These are phyloP conservation scores for Philopedon plagiatum DNA, from an alignment of 2,888 invertebrate genomes.

Conservation along the genomic window DNA sequence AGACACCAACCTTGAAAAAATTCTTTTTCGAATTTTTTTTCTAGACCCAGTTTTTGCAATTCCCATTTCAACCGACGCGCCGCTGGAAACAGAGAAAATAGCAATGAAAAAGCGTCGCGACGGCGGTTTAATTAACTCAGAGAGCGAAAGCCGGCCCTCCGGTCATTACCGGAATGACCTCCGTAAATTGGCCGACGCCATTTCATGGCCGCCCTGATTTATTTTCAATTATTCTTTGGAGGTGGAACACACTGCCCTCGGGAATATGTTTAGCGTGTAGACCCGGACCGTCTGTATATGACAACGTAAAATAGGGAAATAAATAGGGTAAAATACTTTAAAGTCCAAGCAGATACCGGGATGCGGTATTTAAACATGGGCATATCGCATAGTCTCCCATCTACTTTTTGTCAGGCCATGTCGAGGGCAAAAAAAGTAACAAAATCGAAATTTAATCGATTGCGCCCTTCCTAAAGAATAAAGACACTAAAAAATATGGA, in stretches of 20 bases:
- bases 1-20: too few relatives aligned
- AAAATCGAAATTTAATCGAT: too few relatives aligned
- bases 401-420: too few relatives aligned
- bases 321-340: neutral
- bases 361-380: neutral
- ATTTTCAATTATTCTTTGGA: conserved; percentile 44
- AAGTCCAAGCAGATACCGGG: neutral
- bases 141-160: conserved; percentile 24
- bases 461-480: too few relatives aligned
- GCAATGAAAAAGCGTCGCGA: conserved; percentile 29
- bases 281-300: conserved; percentile 23
- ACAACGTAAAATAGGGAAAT: conserved; percentile 31
- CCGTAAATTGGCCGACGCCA: conserved; percentile 40
- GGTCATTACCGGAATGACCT: conserved; percentile 43
- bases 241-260: conserved; percentile 21
- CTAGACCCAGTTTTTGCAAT: too few relatives aligned
- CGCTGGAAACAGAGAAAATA: conserved; percentile 10
- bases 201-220: conserved; percentile 35
- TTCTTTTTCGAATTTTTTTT: too few relatives aligned
- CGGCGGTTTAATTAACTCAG: conserved; percentile 33
- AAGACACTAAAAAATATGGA: too few relatives aligned
- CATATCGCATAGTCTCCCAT: too few relatives aligned
- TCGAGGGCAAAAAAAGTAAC: too few relatives aligned
- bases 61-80: too few relatives aligned
- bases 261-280: conserved; percentile 14